Evolutionary conservation across 2,888 invertebrate species (phyloP), one percentile per base, ranked within the genome.

Genomic region (Tetheella fluctuosa): DNA sequence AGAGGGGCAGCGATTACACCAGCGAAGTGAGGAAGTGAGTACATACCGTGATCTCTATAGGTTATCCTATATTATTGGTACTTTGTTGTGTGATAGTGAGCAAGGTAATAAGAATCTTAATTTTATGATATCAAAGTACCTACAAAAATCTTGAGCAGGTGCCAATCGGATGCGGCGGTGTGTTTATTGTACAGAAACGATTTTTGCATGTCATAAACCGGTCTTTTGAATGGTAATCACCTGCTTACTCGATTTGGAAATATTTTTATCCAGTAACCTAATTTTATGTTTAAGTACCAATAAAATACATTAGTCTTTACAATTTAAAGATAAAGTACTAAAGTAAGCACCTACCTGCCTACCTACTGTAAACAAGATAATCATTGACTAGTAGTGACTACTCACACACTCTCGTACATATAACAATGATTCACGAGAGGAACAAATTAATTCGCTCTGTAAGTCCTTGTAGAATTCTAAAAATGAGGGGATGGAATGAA

Each of bases 1-100:
- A 98, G 84, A 95, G 97, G 65, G 96, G 96, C 71, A 94, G 95
- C 72, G 97, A 98, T 88, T 97, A 98, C 88, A 94, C 95, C 74
- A 95, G 95, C 81, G 97, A 98, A 94, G 95, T 98, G 67, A 95
- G 96, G 86, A 97, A 97, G 97, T 97, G 91, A 94, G 95, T 90
- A 52, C 28, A 25, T 0, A 4, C 20, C 8, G 5, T 52, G 4
- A 1, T 3, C 7, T 23, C 23, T 17, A 20, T 52, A n/a, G n/a
- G n/a, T n/a, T n/a, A n/a, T n/a, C n/a, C n/a, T n/a, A n/a, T n/a
- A 25, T 25, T 25, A 25, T 4, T 25, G 25, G 25, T 57, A 48
- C 23, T 23, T n/a, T n/a, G 10, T 42, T 42, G 23, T 20, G 48
- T 42, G 42, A 6, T 23, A n/a, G n/a, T n/a, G n/a, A n/a, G n/a